Evolutionary conservation across 2,888 invertebrate genomes (phyloP).

Genomic region (Drosophila yooni): DNA sequence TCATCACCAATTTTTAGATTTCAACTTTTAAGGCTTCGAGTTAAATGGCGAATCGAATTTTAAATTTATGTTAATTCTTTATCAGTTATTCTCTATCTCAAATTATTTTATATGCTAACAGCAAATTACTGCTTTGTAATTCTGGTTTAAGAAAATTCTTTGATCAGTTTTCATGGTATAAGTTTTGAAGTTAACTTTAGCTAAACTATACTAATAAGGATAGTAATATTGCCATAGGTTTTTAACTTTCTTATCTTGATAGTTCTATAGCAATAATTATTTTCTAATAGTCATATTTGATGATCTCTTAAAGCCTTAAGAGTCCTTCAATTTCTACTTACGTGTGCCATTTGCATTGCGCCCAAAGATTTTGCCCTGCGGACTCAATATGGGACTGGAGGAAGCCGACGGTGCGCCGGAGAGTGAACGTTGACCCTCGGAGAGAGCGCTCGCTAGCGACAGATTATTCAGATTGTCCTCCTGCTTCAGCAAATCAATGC

Average conservation of each 20-base stretch:
- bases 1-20: not conserved
- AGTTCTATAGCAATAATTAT: not conserved
- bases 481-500: constrained; percentile 56
- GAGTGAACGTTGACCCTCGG: constrained; percentile 83
- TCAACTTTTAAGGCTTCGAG: not conserved
- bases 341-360: constrained; percentile 85
- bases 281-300: not conserved
- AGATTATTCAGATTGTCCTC: constrained; percentile 81
- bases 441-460: constrained; percentile 77
- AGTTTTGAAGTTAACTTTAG: not conserved
- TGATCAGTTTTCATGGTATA: not conserved
- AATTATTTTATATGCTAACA: not conserved
- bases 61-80: not conserved
- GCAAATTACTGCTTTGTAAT: too few relatives aligned
- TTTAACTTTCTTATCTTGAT: not conserved
- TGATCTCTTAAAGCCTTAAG: not conserved
- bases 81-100: not conserved
- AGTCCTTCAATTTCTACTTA: constrained; percentile 67
- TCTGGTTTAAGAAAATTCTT: not conserved
- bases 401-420: constrained; percentile 84
- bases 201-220: not conserved
- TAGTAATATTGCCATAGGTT: not conserved
- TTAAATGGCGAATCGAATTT: not conserved
- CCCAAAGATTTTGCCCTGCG: constrained; percentile 84
- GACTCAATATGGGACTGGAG: constrained; percentile 85